phyloP scores from a whole-genome alignment of 2,797 vertebrate species.

The Cynopterus sphinx region DNA sequence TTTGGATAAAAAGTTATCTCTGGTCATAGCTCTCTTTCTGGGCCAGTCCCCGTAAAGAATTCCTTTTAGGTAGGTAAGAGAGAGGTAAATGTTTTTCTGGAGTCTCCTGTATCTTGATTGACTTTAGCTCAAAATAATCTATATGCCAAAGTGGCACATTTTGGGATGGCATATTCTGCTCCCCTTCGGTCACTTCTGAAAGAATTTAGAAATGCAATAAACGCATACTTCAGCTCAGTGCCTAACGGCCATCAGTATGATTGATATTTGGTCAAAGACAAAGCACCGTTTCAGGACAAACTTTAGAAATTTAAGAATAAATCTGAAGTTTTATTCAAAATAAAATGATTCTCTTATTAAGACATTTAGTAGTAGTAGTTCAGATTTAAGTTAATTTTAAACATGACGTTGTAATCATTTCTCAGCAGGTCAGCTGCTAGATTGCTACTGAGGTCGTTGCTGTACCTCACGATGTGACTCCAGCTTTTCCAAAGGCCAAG shows the following conservation, averaged over 20 bases:
- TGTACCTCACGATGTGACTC: neutral
- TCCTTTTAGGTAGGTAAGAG: neutral
- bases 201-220: neutral
- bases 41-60: neutral
- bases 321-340: neutral
- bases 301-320: neutral
- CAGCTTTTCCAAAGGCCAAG: conserved; percentile 12
- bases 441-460: neutral
- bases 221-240: neutral
- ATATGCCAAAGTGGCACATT: neutral
- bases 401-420: neutral
- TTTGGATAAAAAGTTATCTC: neutral
- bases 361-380: neutral
- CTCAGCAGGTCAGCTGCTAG: neutral
- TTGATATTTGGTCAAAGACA: neutral
- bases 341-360: neutral
- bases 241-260: neutral
- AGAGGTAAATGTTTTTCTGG: neutral
- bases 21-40: neutral
- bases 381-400: neutral
- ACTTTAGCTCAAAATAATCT: neutral
- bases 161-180: neutral
- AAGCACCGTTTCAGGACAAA: neutral
- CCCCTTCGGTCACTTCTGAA: neutral
- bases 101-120: neutral